Evolutionary conservation across 2,797 vertebrate species (phyloP).

Genomic region (Squalus acanthias): DNA sequence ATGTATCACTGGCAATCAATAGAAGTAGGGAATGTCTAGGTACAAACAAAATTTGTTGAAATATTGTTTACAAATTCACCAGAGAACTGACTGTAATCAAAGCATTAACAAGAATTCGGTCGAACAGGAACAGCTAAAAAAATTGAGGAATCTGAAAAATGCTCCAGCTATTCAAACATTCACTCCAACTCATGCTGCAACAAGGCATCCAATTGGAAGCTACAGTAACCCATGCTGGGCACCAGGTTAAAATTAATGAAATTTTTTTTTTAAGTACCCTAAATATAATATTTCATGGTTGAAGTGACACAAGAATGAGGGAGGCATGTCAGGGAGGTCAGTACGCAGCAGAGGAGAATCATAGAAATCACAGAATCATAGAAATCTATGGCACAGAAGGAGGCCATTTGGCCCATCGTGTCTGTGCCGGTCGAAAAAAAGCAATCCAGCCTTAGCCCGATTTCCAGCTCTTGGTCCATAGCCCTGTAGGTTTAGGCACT

Average conservation of each 20-base stretch:
- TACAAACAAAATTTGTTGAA: background rate
- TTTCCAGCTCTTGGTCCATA: too few species aligned
- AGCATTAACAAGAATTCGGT: background rate
- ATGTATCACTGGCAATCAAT: background rate
- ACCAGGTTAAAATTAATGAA: background rate
- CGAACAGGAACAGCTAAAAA: background rate
- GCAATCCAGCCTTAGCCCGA: too few species aligned
- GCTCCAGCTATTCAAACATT: background rate
- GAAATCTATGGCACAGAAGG: too few species aligned
- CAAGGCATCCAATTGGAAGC: background rate
- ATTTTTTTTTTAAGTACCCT: background rate
- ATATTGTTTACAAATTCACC: background rate
- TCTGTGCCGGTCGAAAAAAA: too few species aligned
- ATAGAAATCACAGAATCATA: too few species aligned
- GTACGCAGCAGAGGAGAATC: background rate
- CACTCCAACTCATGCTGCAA: background rate
- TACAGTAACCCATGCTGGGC: background rate
- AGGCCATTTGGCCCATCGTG: too few species aligned
- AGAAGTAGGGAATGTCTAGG: background rate
- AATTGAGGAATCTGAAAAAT: too few species aligned
- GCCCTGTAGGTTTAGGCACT: too few species aligned
- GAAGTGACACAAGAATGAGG: background rate
- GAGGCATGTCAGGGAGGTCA: background rate
- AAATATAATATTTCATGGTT: background rate
- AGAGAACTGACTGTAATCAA: background rate